Conservation (phyloP, 1,140 invertebrate species). For the Phymorhynchus buccinoides region DNA sequence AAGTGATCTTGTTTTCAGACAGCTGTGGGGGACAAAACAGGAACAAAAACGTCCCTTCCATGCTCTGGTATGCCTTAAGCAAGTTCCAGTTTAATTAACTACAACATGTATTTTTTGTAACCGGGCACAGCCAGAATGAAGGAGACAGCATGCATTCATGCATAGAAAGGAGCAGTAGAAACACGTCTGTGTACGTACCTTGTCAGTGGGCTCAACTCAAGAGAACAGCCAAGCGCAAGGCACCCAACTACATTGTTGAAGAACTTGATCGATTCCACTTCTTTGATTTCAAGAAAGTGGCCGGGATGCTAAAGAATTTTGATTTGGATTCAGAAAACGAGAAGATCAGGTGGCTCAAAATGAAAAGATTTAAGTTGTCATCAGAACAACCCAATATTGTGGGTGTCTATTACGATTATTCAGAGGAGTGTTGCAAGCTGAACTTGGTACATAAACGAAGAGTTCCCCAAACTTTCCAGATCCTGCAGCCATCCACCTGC, state of each 20-base stretch:
- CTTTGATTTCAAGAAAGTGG: not conserved
- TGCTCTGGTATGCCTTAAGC: not conserved
- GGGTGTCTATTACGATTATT: not conserved
- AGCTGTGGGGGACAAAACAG: not conserved
- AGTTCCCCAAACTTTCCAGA: not conserved
- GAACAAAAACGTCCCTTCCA: not conserved
- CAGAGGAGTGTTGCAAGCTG: not conserved
- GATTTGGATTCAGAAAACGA: not conserved
- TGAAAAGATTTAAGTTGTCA: not conserved
- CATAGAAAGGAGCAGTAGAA: not conserved
- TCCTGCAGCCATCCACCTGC: not conserved
- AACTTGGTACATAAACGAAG: not conserved
- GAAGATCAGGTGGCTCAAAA: not conserved
- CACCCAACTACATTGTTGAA: not conserved
- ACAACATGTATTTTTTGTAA: not conserved
- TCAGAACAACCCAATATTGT: not conserved
- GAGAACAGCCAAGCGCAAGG: not conserved
- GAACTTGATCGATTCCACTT: not conserved
- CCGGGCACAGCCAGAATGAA: not conserved
- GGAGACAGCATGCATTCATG: not conserved
- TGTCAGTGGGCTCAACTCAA: not conserved
- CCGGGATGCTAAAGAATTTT: not conserved
- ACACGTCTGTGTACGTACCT: not conserved
- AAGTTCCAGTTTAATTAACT: not conserved
- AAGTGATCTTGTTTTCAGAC: not conserved